A percentile compares a stretch with the other conserved stretches of the same genome.
Conservation (phyloP, 2,113 vertebrate genomes). For the Ictidomys tridecemlineatus region DNA sequence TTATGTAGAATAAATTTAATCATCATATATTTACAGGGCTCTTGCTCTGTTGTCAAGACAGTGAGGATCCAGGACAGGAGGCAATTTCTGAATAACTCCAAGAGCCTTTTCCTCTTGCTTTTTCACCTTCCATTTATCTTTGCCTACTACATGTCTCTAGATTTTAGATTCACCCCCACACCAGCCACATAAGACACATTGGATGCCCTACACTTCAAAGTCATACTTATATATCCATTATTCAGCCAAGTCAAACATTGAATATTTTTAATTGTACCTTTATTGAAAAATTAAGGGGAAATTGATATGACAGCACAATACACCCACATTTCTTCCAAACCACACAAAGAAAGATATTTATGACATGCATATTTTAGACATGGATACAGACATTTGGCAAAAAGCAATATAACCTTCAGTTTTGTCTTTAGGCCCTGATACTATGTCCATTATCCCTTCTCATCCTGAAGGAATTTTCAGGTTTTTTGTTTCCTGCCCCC, state of each 20-base stretch:
- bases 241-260: constrained; percentile 49
- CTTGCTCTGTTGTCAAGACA: constrained; percentile 1
- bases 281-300: constrained; percentile 54
- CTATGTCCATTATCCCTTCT: not conserved
- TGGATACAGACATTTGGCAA: not conserved
- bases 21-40: not conserved
- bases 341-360: constrained; percentile 54
- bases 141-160: constrained; percentile 2
- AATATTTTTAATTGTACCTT: constrained; percentile 65
- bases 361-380: constrained; percentile 36
- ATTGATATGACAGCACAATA: constrained; percentile 25
- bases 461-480: not conserved
- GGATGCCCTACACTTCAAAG: not conserved
- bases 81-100: not conserved
- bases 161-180: constrained; percentile 47
- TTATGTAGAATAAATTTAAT: not conserved
- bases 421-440: not conserved
- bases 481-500: not conserved
- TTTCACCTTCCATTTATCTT: constrained; percentile 28
- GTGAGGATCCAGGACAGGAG: not conserved
- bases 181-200: not conserved
- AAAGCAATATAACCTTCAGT: not conserved
- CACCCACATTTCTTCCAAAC: constrained; percentile 57
- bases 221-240: constrained; percentile 31
- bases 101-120: constrained; percentile 13